Evolutionary conservation across 2,888 invertebrate species (phyloP).

Genomic region (Diarsia mendica): DNA sequence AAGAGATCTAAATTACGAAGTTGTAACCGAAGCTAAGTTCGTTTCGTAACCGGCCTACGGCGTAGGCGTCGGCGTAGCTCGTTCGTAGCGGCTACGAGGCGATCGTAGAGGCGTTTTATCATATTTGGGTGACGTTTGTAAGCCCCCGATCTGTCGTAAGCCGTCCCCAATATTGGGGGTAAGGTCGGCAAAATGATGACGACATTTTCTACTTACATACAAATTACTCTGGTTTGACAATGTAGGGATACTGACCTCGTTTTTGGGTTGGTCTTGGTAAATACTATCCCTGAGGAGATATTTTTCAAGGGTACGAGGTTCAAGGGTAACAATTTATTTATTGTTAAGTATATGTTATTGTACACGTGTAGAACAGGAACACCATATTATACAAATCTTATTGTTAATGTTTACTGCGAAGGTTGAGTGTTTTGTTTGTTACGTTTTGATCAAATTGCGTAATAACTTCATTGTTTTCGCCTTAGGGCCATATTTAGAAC

Average conservation of each 20-base stretch:
- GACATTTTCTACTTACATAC: conserved; percentile 60
- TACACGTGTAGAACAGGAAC: conserved; percentile 1
- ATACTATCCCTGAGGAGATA: conserved; percentile 21
- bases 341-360: conserved; percentile 12
- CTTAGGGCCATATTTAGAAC: not conserved
- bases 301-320: conserved; percentile 40
- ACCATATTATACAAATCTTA: not conserved
- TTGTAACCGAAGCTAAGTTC: conserved; percentile 42
- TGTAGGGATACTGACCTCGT: conserved; percentile 38
- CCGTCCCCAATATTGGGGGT: conserved; percentile 60
- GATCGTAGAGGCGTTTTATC: conserved; percentile 57
- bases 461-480: not conserved
- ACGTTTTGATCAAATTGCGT: not conserved
- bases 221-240: conserved; percentile 56
- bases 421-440: not conserved
- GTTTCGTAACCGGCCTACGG: conserved; percentile 62
- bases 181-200: conserved; percentile 55
- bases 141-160: conserved; percentile 61
- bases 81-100: conserved; percentile 51
- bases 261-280: conserved; percentile 25
- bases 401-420: not conserved
- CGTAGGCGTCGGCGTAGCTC: conserved; percentile 52
- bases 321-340: conserved; percentile 25
- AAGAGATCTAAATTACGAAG: conserved; percentile 52
- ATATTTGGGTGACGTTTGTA: conserved; percentile 54